A percentile compares a stretch with the other conserved stretches of the same genome.
Evolutionary conservation across 2,797 vertebrate species (phyloP).

Genomic region (Bradypus variegatus): DNA sequence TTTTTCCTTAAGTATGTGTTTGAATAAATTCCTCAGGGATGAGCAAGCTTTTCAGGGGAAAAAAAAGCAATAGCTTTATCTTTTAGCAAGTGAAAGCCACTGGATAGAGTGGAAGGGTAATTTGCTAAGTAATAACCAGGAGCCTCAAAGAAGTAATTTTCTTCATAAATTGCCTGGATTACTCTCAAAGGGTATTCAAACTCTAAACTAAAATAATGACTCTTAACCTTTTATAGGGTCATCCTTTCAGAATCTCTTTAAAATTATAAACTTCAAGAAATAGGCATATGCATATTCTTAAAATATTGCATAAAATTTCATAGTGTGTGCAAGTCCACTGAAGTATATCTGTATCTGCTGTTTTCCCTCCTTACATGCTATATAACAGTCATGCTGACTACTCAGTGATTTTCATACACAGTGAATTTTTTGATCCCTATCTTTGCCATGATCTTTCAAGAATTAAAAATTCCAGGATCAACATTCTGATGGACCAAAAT

Average conservation of each 20-base stretch:
- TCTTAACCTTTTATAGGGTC: constrained; percentile 1
- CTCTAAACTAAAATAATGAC: background rate
- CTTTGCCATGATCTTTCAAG: background rate
- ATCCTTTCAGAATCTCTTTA: background rate
- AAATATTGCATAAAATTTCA: background rate
- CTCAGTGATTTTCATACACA: background rate
- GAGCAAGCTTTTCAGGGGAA: background rate
- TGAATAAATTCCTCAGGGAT: background rate
- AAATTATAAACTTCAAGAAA: background rate
- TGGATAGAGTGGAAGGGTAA: background rate
- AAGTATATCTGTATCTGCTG: background rate
- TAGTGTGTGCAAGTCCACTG: background rate
- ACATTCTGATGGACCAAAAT: background rate
- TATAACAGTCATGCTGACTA: background rate
- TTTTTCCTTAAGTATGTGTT: background rate
- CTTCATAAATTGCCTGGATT: constrained; percentile 15
- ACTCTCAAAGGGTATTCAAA: background rate
- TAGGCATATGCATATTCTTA: background rate
- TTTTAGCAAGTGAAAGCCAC: constrained; percentile 20
- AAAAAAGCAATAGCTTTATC: background rate
- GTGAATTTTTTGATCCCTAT: background rate
- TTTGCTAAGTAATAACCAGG: constrained; percentile 35
- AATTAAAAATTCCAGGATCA: background rate
- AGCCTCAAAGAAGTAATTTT: constrained; percentile 35
- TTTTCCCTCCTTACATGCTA: background rate